Base-by-base conservation (phyloP, 2,113 vertebrate genomes). In the Nothocercus nigrocapillus region DNA sequence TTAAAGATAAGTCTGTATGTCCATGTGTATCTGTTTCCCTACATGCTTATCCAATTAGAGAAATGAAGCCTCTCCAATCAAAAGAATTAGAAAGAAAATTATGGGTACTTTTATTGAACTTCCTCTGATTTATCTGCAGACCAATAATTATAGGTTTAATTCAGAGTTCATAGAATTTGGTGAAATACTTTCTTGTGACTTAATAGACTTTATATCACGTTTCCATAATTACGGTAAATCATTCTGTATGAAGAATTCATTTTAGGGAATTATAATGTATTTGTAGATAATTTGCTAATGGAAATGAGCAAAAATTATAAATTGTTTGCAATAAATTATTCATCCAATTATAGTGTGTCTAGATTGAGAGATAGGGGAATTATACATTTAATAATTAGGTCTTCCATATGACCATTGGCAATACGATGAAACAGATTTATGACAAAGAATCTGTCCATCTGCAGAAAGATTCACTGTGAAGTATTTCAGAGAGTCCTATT, bases 1-100 rank as follows among this genome's bases (percentile, higher is more conserved):
- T 59, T 61, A 74, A 74, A 63, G 28, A 32, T 74, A 40, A 93
- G 32, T 12, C 40, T 73, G 58, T 17, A 54, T 79, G 24, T 67
- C 22, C 2, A 6, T 54, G 30, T 58, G 10, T 77, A 74, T 53
- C 21, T 77, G 36, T 40, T 85, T 94, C 36, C 32, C n/a, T 28
- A 34, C 11, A 18, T 83, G 21, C 45, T n/a, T 59, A 70, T 49
- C 72, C 56, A 64, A n/a, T 66, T 38, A 90, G 44, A 64, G 15
- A 32, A 84, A 58, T 78, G 58, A 88, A 96, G 78, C 59, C 69
- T 94, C 90, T 90, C 45, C 56, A 72, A 9, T 88, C 32, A 53
- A 81, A 96, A 81, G 56, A 88, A 83, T 90, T 47, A 85, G 56
- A 89, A 89, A 64, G 36, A 83, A 95, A 95, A 92, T 95, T 83